Base-by-base conservation (phyloP, 2,113 vertebrate genomes). In the Peromyscus maniculatus region DNA sequence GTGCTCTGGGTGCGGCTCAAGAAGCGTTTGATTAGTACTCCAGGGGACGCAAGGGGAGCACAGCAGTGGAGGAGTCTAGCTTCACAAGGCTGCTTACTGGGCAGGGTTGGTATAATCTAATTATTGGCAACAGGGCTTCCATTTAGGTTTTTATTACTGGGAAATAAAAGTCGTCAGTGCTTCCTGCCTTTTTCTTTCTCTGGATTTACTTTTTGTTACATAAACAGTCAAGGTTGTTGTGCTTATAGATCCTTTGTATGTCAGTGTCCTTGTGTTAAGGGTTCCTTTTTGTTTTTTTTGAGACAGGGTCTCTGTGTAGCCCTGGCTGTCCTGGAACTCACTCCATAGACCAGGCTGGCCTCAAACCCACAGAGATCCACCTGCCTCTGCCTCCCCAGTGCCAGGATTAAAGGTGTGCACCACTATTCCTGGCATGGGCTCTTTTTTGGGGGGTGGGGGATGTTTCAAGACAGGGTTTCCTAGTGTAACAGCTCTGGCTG, bases 91-190 rank as follows among this genome's bases (percentile, higher is more conserved):
- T 66, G 0, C n/a, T 11, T 66, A 55, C 91, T 92, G 15, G 28
- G 28, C 86, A 91, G 17, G 64, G 24, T 11, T 93, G 72, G 26
- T 69, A 57, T 86, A 89, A 49, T 90, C 87, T 52, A 74, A 19
- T 82, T 97, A 39, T 39, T 95, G 80, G 59, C 52, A 79, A 17
- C 55, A 91, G 67, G 86, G 22, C 71, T 86, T 96, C 57, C 49
- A 64, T 66, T n/a, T 94, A 94, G 82, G 36, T 84, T 86, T 96
- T 95, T 82, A 64, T 95, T 66, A 82, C 62, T 91, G 82, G 77
- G 57, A 97, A 97, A 86, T 93, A 69, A 91, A 95, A 95, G 55
- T 89, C 87, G 43, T 83, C 31, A 72, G 82, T 92, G 66, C 52
- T 94, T 96, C 19, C 74, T 93, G 19, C 46, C 46, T 36, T n/a